A percentile compares a stretch with the other conserved stretches of the same genome.
phyloP scores from a whole-genome alignment of 2,113 vertebrate species.

The Hippocampus abdominalis region DNA sequence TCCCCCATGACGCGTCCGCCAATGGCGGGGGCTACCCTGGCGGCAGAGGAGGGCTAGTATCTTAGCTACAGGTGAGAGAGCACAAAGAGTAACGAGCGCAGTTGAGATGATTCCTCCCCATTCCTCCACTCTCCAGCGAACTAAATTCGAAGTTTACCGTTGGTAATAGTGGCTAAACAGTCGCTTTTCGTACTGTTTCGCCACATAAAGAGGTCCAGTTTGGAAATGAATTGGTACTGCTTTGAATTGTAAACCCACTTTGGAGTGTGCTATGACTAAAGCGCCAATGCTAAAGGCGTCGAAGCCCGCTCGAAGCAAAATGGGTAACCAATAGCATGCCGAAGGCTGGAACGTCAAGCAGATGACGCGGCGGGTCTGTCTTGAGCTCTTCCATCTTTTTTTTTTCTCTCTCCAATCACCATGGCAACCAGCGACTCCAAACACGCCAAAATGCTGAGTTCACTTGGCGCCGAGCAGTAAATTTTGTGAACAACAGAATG shows the following conservation, averaged over 20 bases:
- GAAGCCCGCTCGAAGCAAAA: not conserved
- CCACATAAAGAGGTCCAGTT: not conserved
- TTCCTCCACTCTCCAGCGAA: not conserved
- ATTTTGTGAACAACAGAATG: too few species aligned
- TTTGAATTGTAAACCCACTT: not conserved
- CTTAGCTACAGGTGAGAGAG: conserved; percentile 66
- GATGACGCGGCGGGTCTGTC: not conserved
- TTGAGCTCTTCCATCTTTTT: too few species aligned
- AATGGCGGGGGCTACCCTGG: conserved; percentile 29
- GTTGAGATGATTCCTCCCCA: not conserved
- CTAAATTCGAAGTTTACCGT: not conserved
- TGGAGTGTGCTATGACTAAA: not conserved
- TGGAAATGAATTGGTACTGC: not conserved
- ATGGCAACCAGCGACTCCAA: not conserved
- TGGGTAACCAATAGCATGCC: not conserved
- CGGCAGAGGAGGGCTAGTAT: conserved; percentile 55
- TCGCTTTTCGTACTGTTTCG: not conserved
- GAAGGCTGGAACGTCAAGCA: not conserved
- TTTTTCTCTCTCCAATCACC: not conserved
- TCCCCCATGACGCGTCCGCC: conserved; percentile 58
- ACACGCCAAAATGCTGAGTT: too few species aligned
- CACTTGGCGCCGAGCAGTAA: not conserved
- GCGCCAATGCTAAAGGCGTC: not conserved
- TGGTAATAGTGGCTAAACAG: not conserved
- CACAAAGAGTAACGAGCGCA: conserved; percentile 30